These are phyloP conservation scores for Myotis yumanensis DNA, from an alignment of 2,113 vertebrate genomes.

Conservation along the genomic window DNA sequence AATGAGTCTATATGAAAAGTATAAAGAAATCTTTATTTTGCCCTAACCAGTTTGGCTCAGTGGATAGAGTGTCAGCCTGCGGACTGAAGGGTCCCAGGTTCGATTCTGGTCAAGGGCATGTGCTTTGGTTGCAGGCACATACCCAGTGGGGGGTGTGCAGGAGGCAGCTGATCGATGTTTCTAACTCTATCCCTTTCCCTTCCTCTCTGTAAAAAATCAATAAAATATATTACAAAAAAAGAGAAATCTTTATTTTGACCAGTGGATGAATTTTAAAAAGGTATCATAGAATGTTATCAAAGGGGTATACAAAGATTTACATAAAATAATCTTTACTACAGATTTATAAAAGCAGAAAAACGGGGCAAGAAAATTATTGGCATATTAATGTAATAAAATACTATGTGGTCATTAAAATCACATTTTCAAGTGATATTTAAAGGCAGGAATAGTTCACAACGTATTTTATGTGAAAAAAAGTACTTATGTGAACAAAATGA, in stretches of 20 bases:
- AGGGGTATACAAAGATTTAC: background rate
- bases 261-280: background rate
- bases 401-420: background rate
- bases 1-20: background rate
- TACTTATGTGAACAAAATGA: background rate
- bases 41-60: no score
- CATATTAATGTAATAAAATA: constrained; percentile 33
- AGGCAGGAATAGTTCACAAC: constrained; percentile 35
- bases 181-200: no score
- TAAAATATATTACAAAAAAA: no score
- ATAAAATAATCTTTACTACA: constrained; percentile 11
- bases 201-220: no score
- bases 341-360: constrained; percentile 30
- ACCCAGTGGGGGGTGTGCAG: no score
- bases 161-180: no score
- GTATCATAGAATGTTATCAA: background rate
- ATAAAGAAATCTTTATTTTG: background rate
- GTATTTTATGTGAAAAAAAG: constrained; percentile 5
- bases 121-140: no score
- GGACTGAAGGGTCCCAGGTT: no score
- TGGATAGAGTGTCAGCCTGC: no score
- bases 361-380: background rate
- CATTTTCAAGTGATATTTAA: constrained; percentile 36
- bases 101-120: no score
- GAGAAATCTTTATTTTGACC: background rate